Conservation (phyloP, 2,888 invertebrate species). For the Lycaena phlaeas region DNA sequence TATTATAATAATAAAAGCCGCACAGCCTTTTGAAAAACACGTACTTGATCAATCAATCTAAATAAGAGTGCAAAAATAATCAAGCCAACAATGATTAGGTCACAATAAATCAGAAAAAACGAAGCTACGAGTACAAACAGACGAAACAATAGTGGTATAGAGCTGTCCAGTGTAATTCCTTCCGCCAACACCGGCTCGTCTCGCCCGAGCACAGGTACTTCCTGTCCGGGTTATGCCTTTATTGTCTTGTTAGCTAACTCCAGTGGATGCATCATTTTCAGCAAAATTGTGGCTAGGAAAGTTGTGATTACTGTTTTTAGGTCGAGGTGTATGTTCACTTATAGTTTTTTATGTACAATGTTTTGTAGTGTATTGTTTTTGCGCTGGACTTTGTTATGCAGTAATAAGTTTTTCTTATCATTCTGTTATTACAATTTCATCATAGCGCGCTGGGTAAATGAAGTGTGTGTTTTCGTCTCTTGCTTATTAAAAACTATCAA, state of each 20-base stretch:
- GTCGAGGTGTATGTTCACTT: not conserved
- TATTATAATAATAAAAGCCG: too few species aligned
- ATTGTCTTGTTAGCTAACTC: conserved; percentile 53
- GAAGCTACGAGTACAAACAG: too few species aligned
- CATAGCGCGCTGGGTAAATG: too few species aligned
- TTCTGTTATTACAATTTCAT: too few species aligned
- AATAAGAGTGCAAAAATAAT: too few species aligned
- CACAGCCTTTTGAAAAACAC: too few species aligned
- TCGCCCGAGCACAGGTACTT: conserved; percentile 28
- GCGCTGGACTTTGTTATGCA: too few species aligned
- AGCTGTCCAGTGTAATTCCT: conserved; percentile 19
- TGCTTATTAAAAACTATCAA: too few species aligned
- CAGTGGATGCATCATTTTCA: conserved; percentile 22
- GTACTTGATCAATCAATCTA: too few species aligned
- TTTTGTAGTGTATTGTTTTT: not conserved
- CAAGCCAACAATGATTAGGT: too few species aligned
- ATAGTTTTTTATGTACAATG: too few species aligned
- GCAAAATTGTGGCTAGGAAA: conserved; percentile 13
- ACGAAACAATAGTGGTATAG: conserved; percentile 13
- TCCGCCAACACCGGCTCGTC: conserved; percentile 18
- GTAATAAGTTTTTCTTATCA: not conserved
- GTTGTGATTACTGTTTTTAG: conserved; percentile 8
- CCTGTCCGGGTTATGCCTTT: conserved; percentile 42
- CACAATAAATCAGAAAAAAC: too few species aligned
- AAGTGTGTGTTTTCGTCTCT: not conserved